These are phyloP conservation scores for Hyppa rectilinea DNA, from an alignment of 2,888 invertebrate species.

Conservation along the genomic window DNA sequence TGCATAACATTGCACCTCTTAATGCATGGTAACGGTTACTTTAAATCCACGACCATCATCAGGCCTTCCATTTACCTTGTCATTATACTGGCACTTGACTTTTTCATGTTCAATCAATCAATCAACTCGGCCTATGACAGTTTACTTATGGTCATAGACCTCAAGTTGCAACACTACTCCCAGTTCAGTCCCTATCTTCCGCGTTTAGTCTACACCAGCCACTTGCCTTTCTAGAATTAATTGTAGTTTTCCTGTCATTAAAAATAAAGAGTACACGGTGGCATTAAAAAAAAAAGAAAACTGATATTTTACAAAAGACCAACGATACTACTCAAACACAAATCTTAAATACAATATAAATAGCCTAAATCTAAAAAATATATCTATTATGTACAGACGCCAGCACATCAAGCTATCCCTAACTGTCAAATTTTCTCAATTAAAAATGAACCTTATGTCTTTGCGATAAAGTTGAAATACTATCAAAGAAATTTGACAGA, in stretches of 20 bases:
- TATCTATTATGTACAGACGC: too few species aligned
- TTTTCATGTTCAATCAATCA: slow-evolving; percentile 49
- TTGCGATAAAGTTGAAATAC: too few species aligned
- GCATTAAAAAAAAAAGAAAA: too few species aligned
- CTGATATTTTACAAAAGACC: too few species aligned
- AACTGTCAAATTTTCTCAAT: too few species aligned
- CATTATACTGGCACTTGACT: slow-evolving; percentile 24
- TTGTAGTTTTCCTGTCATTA: neutral
- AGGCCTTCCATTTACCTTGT: slow-evolving; percentile 20
- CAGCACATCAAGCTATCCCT: too few species aligned
- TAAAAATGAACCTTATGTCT: too few species aligned
- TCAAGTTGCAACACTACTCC: slow-evolving; percentile 17
- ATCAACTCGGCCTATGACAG: slow-evolving; percentile 19
- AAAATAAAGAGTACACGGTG: slow-evolving; percentile 4
- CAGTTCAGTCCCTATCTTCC: slow-evolving; percentile 19
- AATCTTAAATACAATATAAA: too few species aligned
- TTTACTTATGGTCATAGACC: slow-evolving; percentile 37
- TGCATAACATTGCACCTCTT: slow-evolving; percentile 47
- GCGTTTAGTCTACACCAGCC: neutral
- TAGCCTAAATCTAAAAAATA: too few species aligned
- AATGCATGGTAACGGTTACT: slow-evolving; percentile 36
- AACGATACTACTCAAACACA: too few species aligned
- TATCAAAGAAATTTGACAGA: too few species aligned
- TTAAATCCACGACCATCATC: slow-evolving; percentile 17
- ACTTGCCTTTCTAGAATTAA: too few species aligned